Evolutionary conservation across 2,888 invertebrate species (phyloP).

Genomic region (Drosophila percnosoma): DNA sequence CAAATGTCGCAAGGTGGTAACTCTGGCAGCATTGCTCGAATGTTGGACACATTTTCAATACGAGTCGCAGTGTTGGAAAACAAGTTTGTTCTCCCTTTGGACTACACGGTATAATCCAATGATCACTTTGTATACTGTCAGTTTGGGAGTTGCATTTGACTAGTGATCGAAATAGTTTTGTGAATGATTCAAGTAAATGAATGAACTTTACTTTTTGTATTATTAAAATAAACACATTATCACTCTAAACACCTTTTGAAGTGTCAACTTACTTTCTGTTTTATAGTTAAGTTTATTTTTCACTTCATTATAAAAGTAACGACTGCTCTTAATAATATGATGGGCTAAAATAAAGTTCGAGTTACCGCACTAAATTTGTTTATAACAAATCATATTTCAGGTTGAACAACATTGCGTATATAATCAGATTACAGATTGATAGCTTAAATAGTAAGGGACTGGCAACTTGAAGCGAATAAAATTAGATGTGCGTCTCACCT

Average conservation of each 20-base stretch:
- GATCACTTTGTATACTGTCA: neutral
- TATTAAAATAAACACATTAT: neutral
- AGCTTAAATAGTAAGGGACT: neutral
- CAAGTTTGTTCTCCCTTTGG: neutral
- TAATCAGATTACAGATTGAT: slow-evolving; percentile 7
- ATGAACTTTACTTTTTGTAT: neutral
- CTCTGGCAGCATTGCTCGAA: neutral
- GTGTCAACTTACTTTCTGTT: neutral
- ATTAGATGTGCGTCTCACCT: slow-evolving; percentile 31
- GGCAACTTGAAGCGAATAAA: slow-evolving; percentile 1
- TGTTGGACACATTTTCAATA: too few species aligned
- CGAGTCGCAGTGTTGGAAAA: slow-evolving; percentile 31
- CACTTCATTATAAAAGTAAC: neutral
- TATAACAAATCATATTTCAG: neutral
- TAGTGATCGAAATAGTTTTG: neutral
- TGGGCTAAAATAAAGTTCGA: neutral
- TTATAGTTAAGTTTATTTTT: neutral
- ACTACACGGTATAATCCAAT: neutral
- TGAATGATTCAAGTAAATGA: neutral
- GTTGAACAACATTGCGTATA: neutral
- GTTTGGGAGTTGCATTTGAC: neutral
- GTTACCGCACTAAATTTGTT: slow-evolving; percentile 12
- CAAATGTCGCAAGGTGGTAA: neutral
- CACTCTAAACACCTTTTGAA: neutral
- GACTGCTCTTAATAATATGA: neutral